Percentiles rank a stretch among this genome's conserved stretches.
Conservation (phyloP, 2,888 invertebrate genomes). For the Archaeoteleia sp. region DNA sequence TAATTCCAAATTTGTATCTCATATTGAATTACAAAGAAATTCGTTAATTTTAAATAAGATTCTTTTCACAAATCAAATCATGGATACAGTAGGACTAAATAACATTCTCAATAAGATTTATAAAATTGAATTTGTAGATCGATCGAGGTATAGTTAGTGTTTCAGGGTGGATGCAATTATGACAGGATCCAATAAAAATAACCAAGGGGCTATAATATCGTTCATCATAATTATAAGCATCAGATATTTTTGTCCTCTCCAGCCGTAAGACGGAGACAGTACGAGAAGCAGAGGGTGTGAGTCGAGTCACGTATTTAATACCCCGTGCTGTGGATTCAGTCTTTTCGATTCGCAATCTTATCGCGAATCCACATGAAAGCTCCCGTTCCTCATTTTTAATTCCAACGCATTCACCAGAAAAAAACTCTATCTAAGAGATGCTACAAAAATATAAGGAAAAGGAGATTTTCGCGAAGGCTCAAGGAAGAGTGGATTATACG, state of each 20-base stretch:
- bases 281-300: constrained; percentile 40
- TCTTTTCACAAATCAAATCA: too few species aligned
- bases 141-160: neutral
- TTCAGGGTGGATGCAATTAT: constrained; percentile 13
- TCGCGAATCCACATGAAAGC: constrained; percentile 12
- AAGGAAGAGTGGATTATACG: neutral
- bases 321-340: constrained; percentile 44
- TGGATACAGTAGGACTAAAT: too few species aligned
- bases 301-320: constrained; percentile 65
- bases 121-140: constrained; percentile 10
- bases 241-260: constrained; percentile 7
- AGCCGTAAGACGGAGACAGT: constrained; percentile 31
- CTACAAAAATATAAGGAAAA: constrained; percentile 6
- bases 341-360: constrained; percentile 42
- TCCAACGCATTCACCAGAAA: constrained; percentile 15
- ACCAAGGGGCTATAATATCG: constrained; percentile 20
- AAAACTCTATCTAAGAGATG: constrained; percentile 3
- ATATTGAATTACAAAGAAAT: too few species aligned
- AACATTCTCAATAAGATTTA: neutral
- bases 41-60: too few species aligned
- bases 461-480: neutral
- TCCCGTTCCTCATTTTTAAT: constrained; percentile 25
- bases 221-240: constrained; percentile 36
- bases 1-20: too few species aligned
- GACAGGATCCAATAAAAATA: constrained; percentile 2